Evolutionary conservation across 2,797 vertebrate genomes (phyloP).

Genomic region (Anabacerthia variegaticeps): DNA sequence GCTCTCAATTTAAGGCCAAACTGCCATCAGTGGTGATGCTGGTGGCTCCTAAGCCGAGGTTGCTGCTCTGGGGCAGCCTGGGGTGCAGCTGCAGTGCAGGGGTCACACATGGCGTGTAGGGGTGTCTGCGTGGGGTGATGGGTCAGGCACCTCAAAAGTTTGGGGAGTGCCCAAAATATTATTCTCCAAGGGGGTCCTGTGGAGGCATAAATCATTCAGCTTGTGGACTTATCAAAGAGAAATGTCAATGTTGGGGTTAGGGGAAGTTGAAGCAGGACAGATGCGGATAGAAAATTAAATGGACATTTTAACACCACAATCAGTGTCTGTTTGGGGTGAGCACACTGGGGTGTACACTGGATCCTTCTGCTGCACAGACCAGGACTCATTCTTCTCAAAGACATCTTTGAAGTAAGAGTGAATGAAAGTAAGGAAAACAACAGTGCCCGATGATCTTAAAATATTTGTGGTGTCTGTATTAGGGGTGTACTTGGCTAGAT

Average conservation of each 20-base stretch:
- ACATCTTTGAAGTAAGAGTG: neutral
- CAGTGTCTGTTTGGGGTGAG: neutral
- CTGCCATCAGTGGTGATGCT: neutral
- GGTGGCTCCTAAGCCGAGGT: neutral
- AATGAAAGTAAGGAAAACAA: neutral
- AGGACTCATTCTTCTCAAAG: neutral
- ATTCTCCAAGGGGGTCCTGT: accelerated
- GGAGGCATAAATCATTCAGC: neutral
- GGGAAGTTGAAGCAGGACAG: neutral
- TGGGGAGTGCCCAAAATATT: neutral
- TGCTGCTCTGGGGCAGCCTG: neutral
- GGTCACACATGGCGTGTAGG: neutral
- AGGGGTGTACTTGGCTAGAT: neutral
- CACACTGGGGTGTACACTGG: no score
- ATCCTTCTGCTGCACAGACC: neutral
- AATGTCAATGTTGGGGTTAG: neutral
- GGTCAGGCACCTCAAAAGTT: accelerated
- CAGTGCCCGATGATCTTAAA: neutral
- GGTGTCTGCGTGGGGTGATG: neutral
- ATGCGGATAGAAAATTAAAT: neutral
- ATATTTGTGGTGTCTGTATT: neutral
- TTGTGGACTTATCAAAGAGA: neutral
- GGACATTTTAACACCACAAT: neutral
- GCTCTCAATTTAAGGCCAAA: neutral
- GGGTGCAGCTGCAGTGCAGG: neutral